Base-by-base conservation (phyloP, 1,140 invertebrate genomes). In the Coptotermes formosanus region DNA sequence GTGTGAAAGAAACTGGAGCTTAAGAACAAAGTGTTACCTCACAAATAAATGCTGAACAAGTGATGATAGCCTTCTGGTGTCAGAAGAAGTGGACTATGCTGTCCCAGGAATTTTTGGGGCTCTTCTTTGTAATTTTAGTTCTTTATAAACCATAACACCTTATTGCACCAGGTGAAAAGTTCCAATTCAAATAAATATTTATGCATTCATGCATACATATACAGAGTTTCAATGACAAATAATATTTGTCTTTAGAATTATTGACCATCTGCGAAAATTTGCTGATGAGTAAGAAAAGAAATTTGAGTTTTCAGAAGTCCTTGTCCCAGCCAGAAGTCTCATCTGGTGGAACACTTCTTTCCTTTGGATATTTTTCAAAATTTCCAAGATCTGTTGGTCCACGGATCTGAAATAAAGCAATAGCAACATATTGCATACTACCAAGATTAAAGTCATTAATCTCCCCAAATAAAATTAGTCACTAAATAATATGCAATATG, bases 261-360 rank as follows among this genome's bases (percentile, higher is more conserved):
- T 32, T 44, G 21, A 83, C 12, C 25, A 25, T 83, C 32, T 83
- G 81, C 12, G 44, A 52, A 25, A 43, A 43, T 45, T 38, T 14
- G 7, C 32, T 83, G 82, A 30, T 83, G 43, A 45, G 43, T 32
- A 44, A 25, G 0, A 45, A 44, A 83, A 25, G 23, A 12, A 44
- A 32, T 44, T 30, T 82, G 82, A 44, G 82, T 32, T 84, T 55
- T 93, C 91, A 95, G 89, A 95, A 95, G 87, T 94, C 94, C 4
- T 90, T 89, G 90, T 96, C 96, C 95, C 96, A 96, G 82, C 95
- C 94, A 16, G 95, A 94, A 55, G 91, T 89, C 90, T 96, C 95
- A 88, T 95, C 93, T 12, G 94, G 92, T n/a, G 94, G 94, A 55
- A 94, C 91, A 84, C 92, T 93, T 38, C 91, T 91, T 88, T 95